Evolutionary conservation across 1,140 invertebrate species (phyloP).

Genomic region (Bombus soroeensis): DNA sequence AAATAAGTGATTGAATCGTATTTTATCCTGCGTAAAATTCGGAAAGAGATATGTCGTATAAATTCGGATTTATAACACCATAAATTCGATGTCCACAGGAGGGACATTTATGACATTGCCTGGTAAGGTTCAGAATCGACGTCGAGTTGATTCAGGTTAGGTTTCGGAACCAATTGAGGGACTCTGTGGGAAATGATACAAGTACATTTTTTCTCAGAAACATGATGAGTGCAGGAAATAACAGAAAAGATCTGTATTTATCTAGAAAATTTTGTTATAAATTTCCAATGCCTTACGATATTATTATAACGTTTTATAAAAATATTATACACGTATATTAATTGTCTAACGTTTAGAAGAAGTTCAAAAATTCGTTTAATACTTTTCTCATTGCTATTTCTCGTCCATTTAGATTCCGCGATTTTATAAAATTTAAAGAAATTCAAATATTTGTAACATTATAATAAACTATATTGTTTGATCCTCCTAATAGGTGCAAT

Average conservation of each 20-base stretch:
- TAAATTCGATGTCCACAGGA: neutral
- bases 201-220: neutral
- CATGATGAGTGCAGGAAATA: neutral
- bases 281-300: neutral
- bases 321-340: neutral
- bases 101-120: neutral
- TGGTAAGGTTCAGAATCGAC: neutral
- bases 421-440: too few species aligned
- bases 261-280: neutral
- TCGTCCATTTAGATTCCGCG: too few species aligned
- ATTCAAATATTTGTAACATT: too few species aligned
- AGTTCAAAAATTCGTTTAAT: too few species aligned
- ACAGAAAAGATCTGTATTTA: neutral
- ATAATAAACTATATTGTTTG: too few species aligned
- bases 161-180: neutral
- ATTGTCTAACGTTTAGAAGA: neutral
- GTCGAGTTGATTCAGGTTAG: neutral
- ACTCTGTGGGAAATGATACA: neutral
- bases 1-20: neutral
- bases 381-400: too few species aligned
- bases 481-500: neutral
- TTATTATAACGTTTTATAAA: neutral
- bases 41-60: neutral
- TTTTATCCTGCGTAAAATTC: neutral
- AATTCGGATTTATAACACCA: neutral